Base-by-base conservation (phyloP, 2,797 vertebrate species). In the Sphaeramia orbicularis region DNA sequence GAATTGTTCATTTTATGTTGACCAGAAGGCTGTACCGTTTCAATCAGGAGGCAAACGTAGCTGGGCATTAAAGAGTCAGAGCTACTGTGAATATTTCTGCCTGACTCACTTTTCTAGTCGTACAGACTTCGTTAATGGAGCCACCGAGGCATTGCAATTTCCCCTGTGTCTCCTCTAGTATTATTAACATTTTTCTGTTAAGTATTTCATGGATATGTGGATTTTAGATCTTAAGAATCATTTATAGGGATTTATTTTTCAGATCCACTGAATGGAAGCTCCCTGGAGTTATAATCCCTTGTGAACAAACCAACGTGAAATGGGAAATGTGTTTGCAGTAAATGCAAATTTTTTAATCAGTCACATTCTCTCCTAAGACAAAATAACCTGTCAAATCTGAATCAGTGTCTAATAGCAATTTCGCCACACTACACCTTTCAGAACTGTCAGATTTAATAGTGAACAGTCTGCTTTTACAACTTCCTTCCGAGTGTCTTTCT, bases 401-500 rank as follows among this genome's bases (percentile, higher is more conserved):
- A 49, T 24, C 0, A 45, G 66, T 65, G 73, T 85, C 81, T 88
- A 74, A 19, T 73, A 19, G 74, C 69, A 48, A 0, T 27, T 59
- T 51, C 45, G 60, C 66, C 54, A 86, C 80, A 87, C 76, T 86
- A 80, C 81, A 85, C 69, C 56, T 57, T 19, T 73, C 38, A 48
- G 62, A 47, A 35, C 67, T 80, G 37, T 55, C 71, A 79, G 52
- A 71, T 69, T n/a, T 55, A 62, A 65, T 30, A 13, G 67, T 45
- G 52, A 67, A 49, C 11, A 65, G 12, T 35, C 32, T 35, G 30
- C 10, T n/a, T 55, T 19, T 53, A 27, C 6, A 42, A 40, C 42
- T 15, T 24, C 3, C 32, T 6, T 32, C 30, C 7, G 1, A 4
- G 7, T 32, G 6, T 32, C 30, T 32, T 32, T 6, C 30, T 7